Evolutionary conservation across 2,113 vertebrate genomes (phyloP).

Genomic region (Odontophorus gujanensis): DNA sequence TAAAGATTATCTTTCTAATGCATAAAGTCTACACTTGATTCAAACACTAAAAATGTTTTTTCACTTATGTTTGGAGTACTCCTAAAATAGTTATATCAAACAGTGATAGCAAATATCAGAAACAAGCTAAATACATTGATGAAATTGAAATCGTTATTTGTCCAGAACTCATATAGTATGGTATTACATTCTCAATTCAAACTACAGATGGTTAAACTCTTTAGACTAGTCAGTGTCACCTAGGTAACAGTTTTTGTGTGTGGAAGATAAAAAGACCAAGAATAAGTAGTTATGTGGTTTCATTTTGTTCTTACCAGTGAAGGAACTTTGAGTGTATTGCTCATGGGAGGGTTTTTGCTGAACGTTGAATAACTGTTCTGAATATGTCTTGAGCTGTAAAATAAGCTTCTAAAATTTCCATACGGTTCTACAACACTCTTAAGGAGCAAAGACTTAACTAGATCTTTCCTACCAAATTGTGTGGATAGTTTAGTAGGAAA

Average conservation of each 20-base stretch:
- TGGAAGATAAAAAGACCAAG: not conserved
- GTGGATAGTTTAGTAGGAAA: not conserved
- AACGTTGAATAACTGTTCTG: not conserved
- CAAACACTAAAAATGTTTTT: not conserved
- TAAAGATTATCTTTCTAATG: not conserved
- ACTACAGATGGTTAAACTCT: not conserved
- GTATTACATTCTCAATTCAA: not conserved
- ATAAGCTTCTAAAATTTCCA: not conserved
- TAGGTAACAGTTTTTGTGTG: not conserved
- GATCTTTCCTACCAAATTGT: not conserved
- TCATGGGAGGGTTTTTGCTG: slow-evolving; percentile 4
- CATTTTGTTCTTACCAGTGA: not conserved
- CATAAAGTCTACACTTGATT: not conserved
- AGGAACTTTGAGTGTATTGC: not conserved
- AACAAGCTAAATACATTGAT: not conserved
- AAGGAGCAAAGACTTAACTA: not conserved
- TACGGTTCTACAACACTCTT: not conserved
- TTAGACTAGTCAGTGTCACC: accelerated
- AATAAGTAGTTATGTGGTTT: not conserved
- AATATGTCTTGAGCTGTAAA: slow-evolving; percentile 3
- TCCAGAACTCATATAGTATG: not conserved
- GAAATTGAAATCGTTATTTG: not conserved
- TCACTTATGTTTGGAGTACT: not conserved
- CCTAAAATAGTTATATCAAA: not conserved
- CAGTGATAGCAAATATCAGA: not conserved